These are phyloP conservation scores for Piscicola geometra DNA, from an alignment of 2,888 invertebrate species.

Conservation along the genomic window DNA sequence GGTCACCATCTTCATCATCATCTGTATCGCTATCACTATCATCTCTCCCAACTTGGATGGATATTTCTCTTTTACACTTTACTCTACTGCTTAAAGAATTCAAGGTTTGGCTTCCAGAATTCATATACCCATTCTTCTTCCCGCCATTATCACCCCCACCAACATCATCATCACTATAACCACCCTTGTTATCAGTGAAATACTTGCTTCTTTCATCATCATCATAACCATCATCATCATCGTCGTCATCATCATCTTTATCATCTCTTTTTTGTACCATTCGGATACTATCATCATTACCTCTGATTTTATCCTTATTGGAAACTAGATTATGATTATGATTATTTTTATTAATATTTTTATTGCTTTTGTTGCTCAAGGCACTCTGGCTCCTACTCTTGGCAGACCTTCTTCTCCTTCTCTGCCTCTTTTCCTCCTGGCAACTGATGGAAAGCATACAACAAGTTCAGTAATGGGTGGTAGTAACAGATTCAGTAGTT, in stretches of 20 bases:
- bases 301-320: too few species aligned
- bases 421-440: background rate
- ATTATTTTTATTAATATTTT: background rate
- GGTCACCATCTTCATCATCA: background rate
- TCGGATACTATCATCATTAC: background rate
- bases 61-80: constrained; percentile 1
- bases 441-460: too few species aligned
- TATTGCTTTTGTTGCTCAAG: background rate
- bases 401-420: background rate
- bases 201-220: background rate
- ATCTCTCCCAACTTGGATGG: background rate
- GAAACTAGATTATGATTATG: too few species aligned
- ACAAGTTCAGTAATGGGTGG: too few species aligned
- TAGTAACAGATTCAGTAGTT: too few species aligned
- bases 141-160: too few species aligned
- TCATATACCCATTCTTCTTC: background rate
- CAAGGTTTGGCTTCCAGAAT: background rate
- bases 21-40: too few species aligned
- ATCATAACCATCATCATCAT: background rate
- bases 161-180: too few species aligned
- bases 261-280: background rate
- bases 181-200: background rate
- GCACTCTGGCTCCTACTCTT: background rate
- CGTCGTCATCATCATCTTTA: background rate
- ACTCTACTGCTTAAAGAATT: background rate